Evolutionary conservation across 2,797 vertebrate genomes (phyloP), one percentile per base, ranked within the genome.

Genomic region (Gambelia wislizenii): DNA sequence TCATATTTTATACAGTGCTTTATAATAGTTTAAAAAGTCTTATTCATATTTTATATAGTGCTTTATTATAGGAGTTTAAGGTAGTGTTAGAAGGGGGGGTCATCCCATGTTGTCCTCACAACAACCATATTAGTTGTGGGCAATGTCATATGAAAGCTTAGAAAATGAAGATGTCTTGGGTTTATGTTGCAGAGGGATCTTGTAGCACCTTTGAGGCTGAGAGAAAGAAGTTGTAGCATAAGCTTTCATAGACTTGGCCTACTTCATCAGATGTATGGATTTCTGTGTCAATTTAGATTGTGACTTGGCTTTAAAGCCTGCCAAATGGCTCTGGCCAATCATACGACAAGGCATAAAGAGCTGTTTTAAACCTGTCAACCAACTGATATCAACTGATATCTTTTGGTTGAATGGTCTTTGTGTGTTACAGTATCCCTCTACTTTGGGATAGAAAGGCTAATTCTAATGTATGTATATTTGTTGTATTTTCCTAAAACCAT

Each of bases 381-480:
- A 52, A 72, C 18, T 64, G n/a, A 49, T 79, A 42, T 36, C 72
- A 67, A 76, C 16, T 20, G 49, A 10, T n/a, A 18, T 49, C 79
- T 82, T 67, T 39, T 36, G 79, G 30, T 49, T 49, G 74, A 77
- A 86, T 77, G 22, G 27, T 49, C 20, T 4, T 72, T 59, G 52
- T 42, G 13, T 75, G 16, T 75, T 27, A 44, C 7, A 6, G 14
- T 49, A 16, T 47, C 42, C 33, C 14, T 75, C 13, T 47, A 36
- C 30, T 85, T 39, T 56, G 5, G 12, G 25, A 54, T 2, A 42
- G 25, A n/a, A 67, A n/a, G n/a, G 12, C 56, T 2, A 79, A 44
- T 0, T 0, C 1, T 4, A 0, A 42, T 6, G 70, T 2, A 30
- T 59, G 59, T 22, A 87, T 5, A 7, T 0, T 8, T 89, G 69